Base-by-base conservation (phyloP, 2,888 invertebrate species). In the Diaprepes abbreviatus region DNA sequence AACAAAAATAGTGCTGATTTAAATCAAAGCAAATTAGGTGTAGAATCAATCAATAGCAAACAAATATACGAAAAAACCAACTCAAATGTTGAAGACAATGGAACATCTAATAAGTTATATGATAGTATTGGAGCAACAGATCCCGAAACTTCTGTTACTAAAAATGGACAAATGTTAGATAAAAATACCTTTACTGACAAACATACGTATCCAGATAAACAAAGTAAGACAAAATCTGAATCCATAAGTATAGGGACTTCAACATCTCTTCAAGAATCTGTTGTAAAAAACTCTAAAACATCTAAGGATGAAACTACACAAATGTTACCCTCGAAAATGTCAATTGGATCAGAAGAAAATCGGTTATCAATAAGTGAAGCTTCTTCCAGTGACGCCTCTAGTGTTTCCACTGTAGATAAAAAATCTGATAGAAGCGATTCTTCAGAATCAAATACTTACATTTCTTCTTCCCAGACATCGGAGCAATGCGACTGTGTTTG, bases 401-500 rank as follows among this genome's bases (percentile, higher is more conserved):
- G 28, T 38, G 16, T 5, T 38, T 17, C 3, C 9, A 10, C 2
- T 10, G 3, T 2, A 43, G 19, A 19, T 2, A 19, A 10, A 2
- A 19, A 43, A 3, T 9, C 19, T 19, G 9, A 19, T 7, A 43
- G 7, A 19, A 10, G 17, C 9, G 1, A 7, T 10, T 9, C 17
- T 9, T 19, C 10, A 9, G 9, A 3, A 7, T 14, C 48, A 9
- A 14, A 50, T 16, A 28, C 28, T 9, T 12, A 14, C 28, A 14
- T 16, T 38, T 28, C 31, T 16, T 28, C 48, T 4, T 50, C 48
- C 16, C 3, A 24, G 5, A 10, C 10, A 19, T 12, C 1, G 19
- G 19, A 55, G 14, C 12, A 6, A 1, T 55, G 52, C 12, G 54
- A 33, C 2, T 55, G 64, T 31, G 35, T 43, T 14, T 45, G 45